Evolutionary conservation across 2,888 invertebrate species (phyloP).

Genomic region (Eilema griseolum): DNA sequence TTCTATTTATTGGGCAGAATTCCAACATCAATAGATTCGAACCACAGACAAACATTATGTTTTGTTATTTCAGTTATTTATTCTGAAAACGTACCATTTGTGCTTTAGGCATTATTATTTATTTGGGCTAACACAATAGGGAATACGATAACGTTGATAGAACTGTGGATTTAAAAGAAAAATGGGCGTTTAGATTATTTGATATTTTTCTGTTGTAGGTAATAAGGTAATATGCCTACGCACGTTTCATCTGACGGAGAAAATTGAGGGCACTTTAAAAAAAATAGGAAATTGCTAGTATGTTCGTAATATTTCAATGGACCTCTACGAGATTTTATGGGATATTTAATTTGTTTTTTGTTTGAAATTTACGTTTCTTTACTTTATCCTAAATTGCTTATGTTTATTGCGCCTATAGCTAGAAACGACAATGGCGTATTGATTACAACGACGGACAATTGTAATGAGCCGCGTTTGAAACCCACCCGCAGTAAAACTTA

Average conservation of each 20-base stretch:
- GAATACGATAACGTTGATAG: background rate
- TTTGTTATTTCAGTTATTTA: conserved; percentile 1
- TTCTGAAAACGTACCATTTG: background rate
- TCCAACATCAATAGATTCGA: conserved; percentile 4
- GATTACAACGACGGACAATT: no score
- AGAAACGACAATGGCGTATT: no score
- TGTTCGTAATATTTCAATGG: no score
- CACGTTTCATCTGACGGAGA: background rate
- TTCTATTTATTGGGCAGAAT: conserved; percentile 23
- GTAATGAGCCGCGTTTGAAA: no score
- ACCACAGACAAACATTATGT: background rate
- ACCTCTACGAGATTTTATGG: no score
- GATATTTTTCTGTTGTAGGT: background rate
- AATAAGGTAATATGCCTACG: background rate
- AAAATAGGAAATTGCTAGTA: no score
- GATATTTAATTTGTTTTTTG: no score
- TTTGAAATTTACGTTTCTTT: no score
- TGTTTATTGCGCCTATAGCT: no score
- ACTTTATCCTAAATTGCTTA: no score
- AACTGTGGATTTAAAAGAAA: background rate
- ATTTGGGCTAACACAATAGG: background rate
- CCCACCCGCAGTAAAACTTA: no score
- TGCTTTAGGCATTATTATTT: background rate
- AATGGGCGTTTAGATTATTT: background rate
- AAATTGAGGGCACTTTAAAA: no score